phyloP scores from a whole-genome alignment of 2,888 invertebrate species.

The Lasioglossum marginatum region DNA sequence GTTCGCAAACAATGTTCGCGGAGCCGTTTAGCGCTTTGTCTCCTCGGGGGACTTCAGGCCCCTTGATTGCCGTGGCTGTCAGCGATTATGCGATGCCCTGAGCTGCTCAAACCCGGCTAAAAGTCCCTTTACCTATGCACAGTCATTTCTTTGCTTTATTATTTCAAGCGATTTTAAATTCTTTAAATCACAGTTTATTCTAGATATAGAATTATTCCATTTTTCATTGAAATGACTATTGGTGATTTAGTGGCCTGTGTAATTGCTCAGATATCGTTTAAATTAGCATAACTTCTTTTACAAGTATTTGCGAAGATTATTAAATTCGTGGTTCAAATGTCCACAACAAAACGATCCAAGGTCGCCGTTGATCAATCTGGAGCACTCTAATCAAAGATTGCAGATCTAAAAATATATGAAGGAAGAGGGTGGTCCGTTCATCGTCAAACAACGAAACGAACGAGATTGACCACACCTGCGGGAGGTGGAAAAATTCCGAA shows the following conservation, averaged over 20 bases:
- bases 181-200: background rate
- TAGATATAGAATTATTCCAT: too few species aligned
- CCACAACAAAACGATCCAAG: too few species aligned
- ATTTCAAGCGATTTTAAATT: background rate
- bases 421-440: too few species aligned
- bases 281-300: too few species aligned
- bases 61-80: background rate
- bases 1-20: background rate
- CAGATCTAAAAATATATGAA: too few species aligned
- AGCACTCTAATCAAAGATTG: too few species aligned
- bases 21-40: conserved; percentile 5
- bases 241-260: too few species aligned
- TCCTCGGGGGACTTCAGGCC: background rate
- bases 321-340: too few species aligned
- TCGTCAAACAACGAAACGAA: background rate
- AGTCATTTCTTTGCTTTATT: background rate
- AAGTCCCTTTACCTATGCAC: background rate
- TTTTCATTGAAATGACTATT: too few species aligned
- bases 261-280: too few species aligned
- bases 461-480: background rate
- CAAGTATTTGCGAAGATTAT: too few species aligned
- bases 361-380: too few species aligned
- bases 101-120: background rate
- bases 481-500: background rate
- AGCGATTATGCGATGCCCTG: background rate